Conservation (phyloP, 2,888 invertebrate genomes). For the Athripsodes cinereus region DNA sequence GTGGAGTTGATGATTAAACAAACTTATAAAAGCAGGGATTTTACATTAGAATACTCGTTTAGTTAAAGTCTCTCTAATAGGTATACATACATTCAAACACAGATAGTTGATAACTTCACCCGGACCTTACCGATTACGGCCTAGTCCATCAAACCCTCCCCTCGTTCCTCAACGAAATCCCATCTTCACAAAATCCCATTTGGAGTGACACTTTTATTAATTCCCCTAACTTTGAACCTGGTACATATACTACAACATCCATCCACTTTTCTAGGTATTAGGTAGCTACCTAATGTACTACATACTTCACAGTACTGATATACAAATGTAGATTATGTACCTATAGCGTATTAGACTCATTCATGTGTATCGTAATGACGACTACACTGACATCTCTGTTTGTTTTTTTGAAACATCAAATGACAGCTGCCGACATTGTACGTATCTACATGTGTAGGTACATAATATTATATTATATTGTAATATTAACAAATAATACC, state of each 20-base stretch:
- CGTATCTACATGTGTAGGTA: no score
- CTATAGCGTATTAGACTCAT: neutral
- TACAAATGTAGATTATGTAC: neutral
- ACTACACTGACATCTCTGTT: slow-evolving; percentile 14
- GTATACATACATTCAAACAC: no score
- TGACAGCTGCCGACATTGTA: slow-evolving; percentile 8
- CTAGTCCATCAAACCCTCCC: slow-evolving; percentile 29
- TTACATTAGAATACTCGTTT: no score
- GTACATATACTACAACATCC: neutral
- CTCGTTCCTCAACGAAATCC: neutral
- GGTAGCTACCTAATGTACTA: no score
- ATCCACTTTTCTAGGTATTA: no score
- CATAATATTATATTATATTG: no score
- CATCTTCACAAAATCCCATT: slow-evolving; percentile 1
- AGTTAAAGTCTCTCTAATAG: no score
- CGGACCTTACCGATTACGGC: neutral
- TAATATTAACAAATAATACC: no score
- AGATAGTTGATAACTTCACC: no score
- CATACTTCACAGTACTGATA: neutral
- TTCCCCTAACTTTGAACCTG: slow-evolving; percentile 44
- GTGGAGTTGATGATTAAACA: no score
- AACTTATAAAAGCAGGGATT: no score
- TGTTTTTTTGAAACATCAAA: slow-evolving; percentile 12
- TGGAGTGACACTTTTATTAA: slow-evolving; percentile 70
- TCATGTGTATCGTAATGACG: slow-evolving; percentile 17